phyloP scores from a whole-genome alignment of 2,888 invertebrate genomes.

The Steinernema hermaphroditum region DNA sequence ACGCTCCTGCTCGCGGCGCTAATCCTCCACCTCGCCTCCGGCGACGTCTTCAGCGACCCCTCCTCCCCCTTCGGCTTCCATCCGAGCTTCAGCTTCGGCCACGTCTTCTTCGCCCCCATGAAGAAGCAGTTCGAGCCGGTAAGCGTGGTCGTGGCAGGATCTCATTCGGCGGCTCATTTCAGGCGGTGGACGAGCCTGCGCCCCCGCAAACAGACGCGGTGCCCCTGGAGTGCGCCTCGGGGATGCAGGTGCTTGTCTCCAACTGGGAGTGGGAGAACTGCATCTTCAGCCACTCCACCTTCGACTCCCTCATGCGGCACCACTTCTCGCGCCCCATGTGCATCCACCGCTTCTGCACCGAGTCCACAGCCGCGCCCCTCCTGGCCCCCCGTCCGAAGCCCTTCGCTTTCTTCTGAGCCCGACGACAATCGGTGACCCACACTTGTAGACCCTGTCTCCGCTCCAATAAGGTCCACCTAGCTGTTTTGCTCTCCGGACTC shows the following conservation, averaged over 20 bases:
- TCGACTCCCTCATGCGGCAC: conserved; percentile 26
- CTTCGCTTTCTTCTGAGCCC: conserved; percentile 6
- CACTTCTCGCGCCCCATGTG: conserved; percentile 26
- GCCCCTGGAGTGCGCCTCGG: conserved; percentile 12
- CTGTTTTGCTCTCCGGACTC: no score
- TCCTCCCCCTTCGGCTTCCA: background rate
- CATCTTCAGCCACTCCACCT: conserved; percentile 26
- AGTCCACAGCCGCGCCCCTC: background rate
- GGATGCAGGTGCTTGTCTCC: background rate
- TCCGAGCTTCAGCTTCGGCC: background rate
- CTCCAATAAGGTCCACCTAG: no score
- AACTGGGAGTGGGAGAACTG: conserved; percentile 29
- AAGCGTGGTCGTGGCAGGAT: background rate
- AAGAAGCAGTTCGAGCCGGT: conserved; percentile 9
- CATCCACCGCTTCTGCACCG: conserved; percentile 28
- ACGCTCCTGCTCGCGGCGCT: background rate
- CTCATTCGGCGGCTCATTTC: background rate
- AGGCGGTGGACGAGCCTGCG: conserved; percentile 1
- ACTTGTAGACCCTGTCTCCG: no score
- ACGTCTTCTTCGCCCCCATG: background rate
- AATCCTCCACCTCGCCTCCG: background rate
- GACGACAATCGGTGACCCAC: no score
- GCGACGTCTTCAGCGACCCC: background rate
- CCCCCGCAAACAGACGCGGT: conserved; percentile 4
- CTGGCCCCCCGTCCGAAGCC: background rate